Evolutionary conservation across 2,797 vertebrate genomes (phyloP).

Genomic region (Chelmon rostratus): DNA sequence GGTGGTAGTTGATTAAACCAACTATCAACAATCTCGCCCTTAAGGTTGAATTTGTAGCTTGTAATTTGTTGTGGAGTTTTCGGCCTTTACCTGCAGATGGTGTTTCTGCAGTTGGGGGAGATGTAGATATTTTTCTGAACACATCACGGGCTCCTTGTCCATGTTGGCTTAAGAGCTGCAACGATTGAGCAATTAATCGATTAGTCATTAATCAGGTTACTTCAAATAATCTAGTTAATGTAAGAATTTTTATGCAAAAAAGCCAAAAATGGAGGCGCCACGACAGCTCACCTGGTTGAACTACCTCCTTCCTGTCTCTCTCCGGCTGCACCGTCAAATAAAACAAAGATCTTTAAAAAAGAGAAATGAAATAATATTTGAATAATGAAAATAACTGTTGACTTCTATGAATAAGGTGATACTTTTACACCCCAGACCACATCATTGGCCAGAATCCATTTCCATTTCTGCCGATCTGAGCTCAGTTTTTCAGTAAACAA

Average conservation of each 20-base stretch:
- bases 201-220: background rate
- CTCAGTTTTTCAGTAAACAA: background rate
- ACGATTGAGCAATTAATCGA: background rate
- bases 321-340: no score
- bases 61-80: background rate
- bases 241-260: no score
- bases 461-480: background rate
- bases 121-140: background rate
- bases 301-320: no score
- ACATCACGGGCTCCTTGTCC: background rate
- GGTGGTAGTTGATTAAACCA: background rate
- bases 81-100: background rate
- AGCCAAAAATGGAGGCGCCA: no score
- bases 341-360: no score
- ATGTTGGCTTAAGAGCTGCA: background rate
- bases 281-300: no score
- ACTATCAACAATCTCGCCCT: background rate
- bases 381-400: no score
- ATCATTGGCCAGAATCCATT: background rate
- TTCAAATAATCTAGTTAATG: no score
- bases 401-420: background rate
- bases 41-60: background rate
- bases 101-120: background rate
- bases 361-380: background rate
- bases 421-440: background rate